Base-by-base conservation (phyloP, 2,888 invertebrate species). In the Zhuqinia jingwanae region DNA sequence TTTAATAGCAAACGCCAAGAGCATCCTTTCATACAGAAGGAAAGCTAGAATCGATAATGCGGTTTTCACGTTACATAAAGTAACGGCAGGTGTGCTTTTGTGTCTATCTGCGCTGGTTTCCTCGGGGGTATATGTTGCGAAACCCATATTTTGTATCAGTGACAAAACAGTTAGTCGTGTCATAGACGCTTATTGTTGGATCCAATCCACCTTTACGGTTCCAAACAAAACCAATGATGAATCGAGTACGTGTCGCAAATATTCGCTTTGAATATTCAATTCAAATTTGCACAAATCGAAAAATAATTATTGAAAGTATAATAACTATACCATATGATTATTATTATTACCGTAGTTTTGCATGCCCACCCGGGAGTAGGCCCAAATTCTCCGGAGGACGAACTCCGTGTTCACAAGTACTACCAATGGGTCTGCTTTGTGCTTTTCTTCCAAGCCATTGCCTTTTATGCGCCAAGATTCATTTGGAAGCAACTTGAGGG, bases 401-500 rank as follows among this genome's bases (percentile, higher is more conserved):
- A 91, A 65, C 65, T 86, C 20, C 89, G 88, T 6, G 89, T 90
- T 63, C 88, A 88, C 50, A 91, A 90, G 45, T 89, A 91, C 27
- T 92, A 92, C 87, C 92, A 92, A 84, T 92, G 92, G 92, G 92
- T 92, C 25, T 95, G 95, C 91, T 94, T 95, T 90, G 94, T 95
- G 65, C 93, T 95, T 82, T 94, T 94, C 15, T 93, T 95, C 0
- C 95, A 95, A 92, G 94, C 82, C 1, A 45, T 63, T 36, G 79
- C 76, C 25, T 96, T 96, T 92, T 95, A 95, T 91, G 92, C 94
- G 17, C 95, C 96, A 0, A 93, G 95, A n/a, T 95, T 94, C 91
- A 92, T 96, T 85, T 96, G 96, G 96, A 95, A 95, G 92, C 93
- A 94, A 56, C 95, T 95, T 95, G 96, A 96, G 92, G 94, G 94